Percentiles rank a stretch among this genome's conserved stretches.
phyloP scores from a whole-genome alignment of 2,797 vertebrate genomes.

The Phrynocephalus vlangalii region DNA sequence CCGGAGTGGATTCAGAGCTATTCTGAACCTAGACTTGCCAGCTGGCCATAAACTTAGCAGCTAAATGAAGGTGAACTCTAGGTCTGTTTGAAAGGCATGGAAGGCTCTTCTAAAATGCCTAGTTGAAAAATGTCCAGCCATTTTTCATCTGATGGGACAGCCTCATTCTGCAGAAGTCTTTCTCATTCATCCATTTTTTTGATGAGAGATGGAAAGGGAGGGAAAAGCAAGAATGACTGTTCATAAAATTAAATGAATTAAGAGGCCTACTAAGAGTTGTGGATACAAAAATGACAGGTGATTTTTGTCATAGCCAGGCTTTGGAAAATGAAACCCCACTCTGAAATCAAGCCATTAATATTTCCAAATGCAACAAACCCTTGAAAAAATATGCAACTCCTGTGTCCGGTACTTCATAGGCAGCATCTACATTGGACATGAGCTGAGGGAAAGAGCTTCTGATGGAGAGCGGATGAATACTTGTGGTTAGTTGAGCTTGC shows the following conservation, averaged over 20 bases:
- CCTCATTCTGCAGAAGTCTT: not conserved
- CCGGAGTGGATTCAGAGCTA: too few relatives aligned
- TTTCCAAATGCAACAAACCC: slow-evolving; percentile 39
- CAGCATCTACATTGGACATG: slow-evolving; percentile 69
- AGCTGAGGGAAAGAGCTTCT: slow-evolving; percentile 74
- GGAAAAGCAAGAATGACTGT: not conserved
- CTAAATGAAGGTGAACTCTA: too few relatives aligned
- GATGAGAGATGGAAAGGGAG: not conserved
- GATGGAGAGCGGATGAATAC: slow-evolving; percentile 63
- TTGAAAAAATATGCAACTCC: slow-evolving; percentile 71
- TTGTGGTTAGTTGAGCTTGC: slow-evolving; percentile 59
- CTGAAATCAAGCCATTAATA: not conserved
- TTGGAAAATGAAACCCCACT: not conserved
- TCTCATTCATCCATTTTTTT: too few relatives aligned
- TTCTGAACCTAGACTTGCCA: too few relatives aligned
- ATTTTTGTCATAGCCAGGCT: not conserved
- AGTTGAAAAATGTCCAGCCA: too few relatives aligned
- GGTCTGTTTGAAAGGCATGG: too few relatives aligned
- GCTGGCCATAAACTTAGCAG: too few relatives aligned
- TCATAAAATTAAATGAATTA: not conserved
- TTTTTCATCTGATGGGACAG: not conserved
- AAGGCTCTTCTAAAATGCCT: too few relatives aligned
- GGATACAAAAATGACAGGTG: not conserved
- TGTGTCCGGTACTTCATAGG: slow-evolving; percentile 67
- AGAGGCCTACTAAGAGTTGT: not conserved